These are phyloP conservation scores for Acanthacorydalis orientalis DNA, from an alignment of 2,888 invertebrate genomes.

Conservation along the genomic window DNA sequence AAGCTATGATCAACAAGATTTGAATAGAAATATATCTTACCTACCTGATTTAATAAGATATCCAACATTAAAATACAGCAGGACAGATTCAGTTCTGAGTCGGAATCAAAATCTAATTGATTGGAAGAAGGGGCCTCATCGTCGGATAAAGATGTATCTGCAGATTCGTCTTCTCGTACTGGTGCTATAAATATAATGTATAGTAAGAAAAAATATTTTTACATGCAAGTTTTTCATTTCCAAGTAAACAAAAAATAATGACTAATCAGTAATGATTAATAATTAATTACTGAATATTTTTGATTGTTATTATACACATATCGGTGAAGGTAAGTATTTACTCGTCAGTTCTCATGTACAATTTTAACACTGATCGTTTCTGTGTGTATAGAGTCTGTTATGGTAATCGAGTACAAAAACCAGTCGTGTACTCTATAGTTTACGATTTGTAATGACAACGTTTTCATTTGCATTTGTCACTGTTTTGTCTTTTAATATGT, in stretches of 20 bases:
- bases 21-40: conserved; percentile 4
- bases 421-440: too few relatives aligned
- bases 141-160: conserved; percentile 50
- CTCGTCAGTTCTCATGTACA: too few relatives aligned
- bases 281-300: too few relatives aligned
- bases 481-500: too few relatives aligned
- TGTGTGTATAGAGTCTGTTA: too few relatives aligned
- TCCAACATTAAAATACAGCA: conserved; percentile 96
- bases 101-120: conserved; percentile 50
- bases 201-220: conserved; percentile 4
- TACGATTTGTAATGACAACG: too few relatives aligned
- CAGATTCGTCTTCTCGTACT: conserved; percentile 51
- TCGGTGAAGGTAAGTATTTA: too few relatives aligned
- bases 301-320: too few relatives aligned
- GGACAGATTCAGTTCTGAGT: conserved; percentile 64
- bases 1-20: too few relatives aligned
- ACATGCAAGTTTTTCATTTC: conserved; percentile 30
- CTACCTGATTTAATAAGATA: conserved; percentile 82
- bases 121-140: conserved; percentile 43
- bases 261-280: neutral
- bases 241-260: neutral
- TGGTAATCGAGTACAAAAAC: too few relatives aligned
- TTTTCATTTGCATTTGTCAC: too few relatives aligned
- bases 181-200: conserved; percentile 30
- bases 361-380: too few relatives aligned